Conservation (phyloP, 1,140 invertebrate genomes). For the Andricus grossulariae region DNA sequence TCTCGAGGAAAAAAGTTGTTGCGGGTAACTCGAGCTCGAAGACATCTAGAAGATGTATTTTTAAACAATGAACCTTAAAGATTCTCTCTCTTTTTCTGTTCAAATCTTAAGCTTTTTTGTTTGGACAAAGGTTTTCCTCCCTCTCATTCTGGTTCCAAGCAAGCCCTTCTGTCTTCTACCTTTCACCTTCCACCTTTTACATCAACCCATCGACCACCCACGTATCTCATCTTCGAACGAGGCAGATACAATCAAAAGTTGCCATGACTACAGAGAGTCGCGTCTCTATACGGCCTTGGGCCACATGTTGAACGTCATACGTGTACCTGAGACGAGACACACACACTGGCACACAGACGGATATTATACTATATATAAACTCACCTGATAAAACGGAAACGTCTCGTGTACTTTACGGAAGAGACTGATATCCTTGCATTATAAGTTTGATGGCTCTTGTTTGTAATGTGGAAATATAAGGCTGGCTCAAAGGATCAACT, state of each 20-base stretch:
- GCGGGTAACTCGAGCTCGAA: not conserved
- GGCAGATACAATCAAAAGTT: slow-evolving; percentile 65
- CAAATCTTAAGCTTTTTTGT: not conserved
- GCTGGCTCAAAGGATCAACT: not conserved
- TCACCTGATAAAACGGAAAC: slow-evolving; percentile 27
- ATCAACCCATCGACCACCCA: not conserved
- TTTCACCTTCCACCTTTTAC: slow-evolving; percentile 19
- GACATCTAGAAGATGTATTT: not conserved
- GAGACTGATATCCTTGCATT: slow-evolving; percentile 25
- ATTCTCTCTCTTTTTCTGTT: not conserved
- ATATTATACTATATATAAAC: not conserved
- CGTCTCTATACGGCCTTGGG: slow-evolving; percentile 40
- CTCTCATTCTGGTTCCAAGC: not conserved
- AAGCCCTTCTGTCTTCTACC: not conserved
- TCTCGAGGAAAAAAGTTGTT: not conserved
- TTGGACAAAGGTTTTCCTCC: not conserved
- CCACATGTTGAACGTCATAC: slow-evolving; percentile 7
- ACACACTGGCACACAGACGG: not conserved
- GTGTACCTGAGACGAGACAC: not conserved
- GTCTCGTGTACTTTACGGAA: slow-evolving; percentile 19
- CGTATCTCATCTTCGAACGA: slow-evolving; percentile 27
- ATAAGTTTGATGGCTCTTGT: slow-evolving; percentile 3
- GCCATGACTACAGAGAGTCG: slow-evolving; percentile 59
- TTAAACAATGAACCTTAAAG: not conserved
- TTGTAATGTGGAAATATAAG: slow-evolving; percentile 11